Percentiles rank a stretch among this genome's conserved stretches.
Conservation (phyloP, 2,797 vertebrate genomes). For the Discoglossus pictus region DNA sequence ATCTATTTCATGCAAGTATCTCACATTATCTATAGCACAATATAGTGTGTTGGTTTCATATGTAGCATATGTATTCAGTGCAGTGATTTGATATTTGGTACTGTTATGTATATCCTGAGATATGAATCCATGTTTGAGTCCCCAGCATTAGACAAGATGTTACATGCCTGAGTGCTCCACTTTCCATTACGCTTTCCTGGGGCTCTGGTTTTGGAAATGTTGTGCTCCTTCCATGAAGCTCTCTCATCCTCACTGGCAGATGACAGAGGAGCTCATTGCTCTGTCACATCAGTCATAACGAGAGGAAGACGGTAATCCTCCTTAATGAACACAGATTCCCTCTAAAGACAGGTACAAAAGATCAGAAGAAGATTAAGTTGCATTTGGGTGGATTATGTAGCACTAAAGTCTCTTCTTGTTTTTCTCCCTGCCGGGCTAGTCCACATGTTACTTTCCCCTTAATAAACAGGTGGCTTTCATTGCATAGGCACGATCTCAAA, state of each 20-base stretch:
- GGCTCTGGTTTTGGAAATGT: not conserved
- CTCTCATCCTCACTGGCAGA: conserved; percentile 22
- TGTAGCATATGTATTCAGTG: too few relatives aligned
- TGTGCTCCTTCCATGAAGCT: not conserved
- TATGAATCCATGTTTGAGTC: too few relatives aligned
- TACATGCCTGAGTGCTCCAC: too few relatives aligned
- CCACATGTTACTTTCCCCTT: conserved; percentile 40
- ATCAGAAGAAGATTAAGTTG: conserved; percentile 48
- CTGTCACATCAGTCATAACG: conserved; percentile 37
- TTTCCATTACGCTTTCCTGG: too few relatives aligned
- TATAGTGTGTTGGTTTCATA: too few relatives aligned
- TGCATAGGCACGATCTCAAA: not conserved
- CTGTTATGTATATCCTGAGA: too few relatives aligned
- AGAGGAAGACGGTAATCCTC: conserved; percentile 44
- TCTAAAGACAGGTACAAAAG: conserved; percentile 47
- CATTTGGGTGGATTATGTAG: conserved; percentile 45
- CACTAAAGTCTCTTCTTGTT: conserved; percentile 25
- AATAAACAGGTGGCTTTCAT: conserved; percentile 52
- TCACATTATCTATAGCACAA: too few relatives aligned
- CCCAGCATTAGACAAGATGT: too few relatives aligned
- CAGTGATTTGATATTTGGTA: too few relatives aligned
- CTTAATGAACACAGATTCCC: conserved; percentile 43
- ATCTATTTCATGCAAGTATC: too few relatives aligned
- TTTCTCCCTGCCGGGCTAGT: conserved; percentile 29
- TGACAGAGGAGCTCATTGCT: conserved; percentile 30